Evolutionary conservation across 2,888 invertebrate species (phyloP), one percentile per base, ranked within the genome.

Genomic region (Crematogaster levior): DNA sequence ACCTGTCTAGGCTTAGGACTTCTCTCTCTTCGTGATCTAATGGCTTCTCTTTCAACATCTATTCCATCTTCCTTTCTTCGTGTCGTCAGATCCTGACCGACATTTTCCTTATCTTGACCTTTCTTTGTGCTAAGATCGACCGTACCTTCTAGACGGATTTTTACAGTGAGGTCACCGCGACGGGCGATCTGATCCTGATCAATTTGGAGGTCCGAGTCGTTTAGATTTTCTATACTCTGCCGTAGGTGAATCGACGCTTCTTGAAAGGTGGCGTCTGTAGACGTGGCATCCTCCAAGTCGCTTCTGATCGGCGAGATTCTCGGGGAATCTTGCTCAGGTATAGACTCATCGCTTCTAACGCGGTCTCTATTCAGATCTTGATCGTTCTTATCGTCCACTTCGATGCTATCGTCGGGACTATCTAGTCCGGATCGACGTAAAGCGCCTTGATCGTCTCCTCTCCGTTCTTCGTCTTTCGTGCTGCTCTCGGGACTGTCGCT

Each of bases 331-430:
- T 91, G 92, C 4, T 91, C 93, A 0, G 83, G 89, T 5, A 93
- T 84, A 0, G 94, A 94, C 58, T 93, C 94, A 37, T 94, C 94
- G 87, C 94, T 94, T n/a, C 91, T 89, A 1, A 80, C 83, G n/a
- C 91, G 90, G 72, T 92, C 91, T 48, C 90, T 90, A 30, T 90
- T 91, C 21, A 86, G 88, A 24, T 92, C 92, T 21, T 90, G 91
- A 43, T 94, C 93, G 88, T 89, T 90, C 56, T 91, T 91, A 73
- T 94, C 94, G 82, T 94, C 94, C 1, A 94, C 94, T 40, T 94
- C 94, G 84, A 94, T 94, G 61, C 94, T 94, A 4, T 93, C 93
- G n/a, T 94, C 94, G 0, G 94, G 94, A 88, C 94, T 94, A 30
- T 93, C 61, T 82, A 89, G 15, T 77, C 91, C 53, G 60, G 90